A percentile compares a stretch with the other conserved stretches of the same genome.
Conservation (phyloP, 1,140 invertebrate genomes). For the Trinorchestia longiramus region DNA sequence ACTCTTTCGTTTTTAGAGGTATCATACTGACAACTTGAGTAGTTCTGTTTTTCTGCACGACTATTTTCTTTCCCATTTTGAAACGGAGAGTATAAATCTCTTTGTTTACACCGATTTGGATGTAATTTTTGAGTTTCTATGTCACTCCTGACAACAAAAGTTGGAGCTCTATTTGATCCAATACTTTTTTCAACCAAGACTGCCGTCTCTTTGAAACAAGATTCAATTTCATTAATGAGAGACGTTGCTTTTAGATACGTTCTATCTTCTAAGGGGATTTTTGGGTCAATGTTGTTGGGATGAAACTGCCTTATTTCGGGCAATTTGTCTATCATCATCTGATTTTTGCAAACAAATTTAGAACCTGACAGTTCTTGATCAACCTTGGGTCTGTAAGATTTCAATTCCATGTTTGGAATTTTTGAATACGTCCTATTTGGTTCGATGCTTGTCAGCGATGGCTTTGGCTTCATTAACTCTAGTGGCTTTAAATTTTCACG, state of each 20-base stretch:
- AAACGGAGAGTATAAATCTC: neutral
- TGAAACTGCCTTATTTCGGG: slow-evolving; percentile 33
- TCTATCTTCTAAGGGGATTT: slow-evolving; percentile 7
- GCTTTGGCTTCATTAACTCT: neutral
- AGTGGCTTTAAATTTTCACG: neutral
- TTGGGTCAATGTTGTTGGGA: neutral
- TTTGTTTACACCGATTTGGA: neutral
- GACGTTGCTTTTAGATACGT: slow-evolving; percentile 45
- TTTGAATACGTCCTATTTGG: neutral
- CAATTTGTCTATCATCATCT: slow-evolving; percentile 23
- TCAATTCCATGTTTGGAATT: neutral
- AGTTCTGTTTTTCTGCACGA: neutral
- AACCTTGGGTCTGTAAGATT: neutral
- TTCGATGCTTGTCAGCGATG: neutral
- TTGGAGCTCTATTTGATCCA: neutral
- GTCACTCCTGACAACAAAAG: neutral
- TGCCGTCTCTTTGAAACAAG: slow-evolving; percentile 17
- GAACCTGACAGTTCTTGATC: neutral
- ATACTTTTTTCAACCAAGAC: slow-evolving; percentile 42
- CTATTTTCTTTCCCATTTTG: neutral
- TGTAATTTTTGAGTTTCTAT: neutral
- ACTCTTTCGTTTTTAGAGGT: neutral
- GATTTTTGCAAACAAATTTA: neutral
- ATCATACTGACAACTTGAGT: neutral
- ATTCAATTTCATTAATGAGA: slow-evolving; percentile 37